Conservation (phyloP, 2,888 invertebrate species). For the Drosophila pseudotakahashii region DNA sequence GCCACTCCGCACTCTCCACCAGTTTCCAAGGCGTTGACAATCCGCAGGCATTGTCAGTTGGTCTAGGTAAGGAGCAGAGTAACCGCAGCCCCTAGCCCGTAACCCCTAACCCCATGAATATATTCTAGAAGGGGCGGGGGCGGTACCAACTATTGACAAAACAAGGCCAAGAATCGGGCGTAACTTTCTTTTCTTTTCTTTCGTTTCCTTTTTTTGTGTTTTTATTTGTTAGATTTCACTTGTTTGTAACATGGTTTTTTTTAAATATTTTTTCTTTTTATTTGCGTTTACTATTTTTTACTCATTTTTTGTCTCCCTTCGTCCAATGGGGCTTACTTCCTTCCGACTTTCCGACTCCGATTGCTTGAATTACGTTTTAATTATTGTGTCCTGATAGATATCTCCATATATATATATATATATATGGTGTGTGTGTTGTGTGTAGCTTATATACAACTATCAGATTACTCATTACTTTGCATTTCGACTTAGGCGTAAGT, state of each 20-base stretch:
- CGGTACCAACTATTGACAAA: slow-evolving; percentile 40
- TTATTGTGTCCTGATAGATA: slow-evolving; percentile 44
- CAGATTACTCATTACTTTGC: slow-evolving; percentile 28
- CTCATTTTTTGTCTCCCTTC: slow-evolving; percentile 12
- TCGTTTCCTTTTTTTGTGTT: slow-evolving; percentile 11
- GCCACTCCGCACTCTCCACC: slow-evolving; percentile 12
- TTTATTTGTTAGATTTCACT: slow-evolving; percentile 41
- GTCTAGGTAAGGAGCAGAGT: slow-evolving; percentile 43
- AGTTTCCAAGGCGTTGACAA: slow-evolving; percentile 77
- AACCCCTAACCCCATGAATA: too few species aligned
- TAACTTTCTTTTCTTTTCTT: slow-evolving; percentile 15
- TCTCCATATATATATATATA: slow-evolving; percentile 24
- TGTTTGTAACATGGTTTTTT: slow-evolving; percentile 34
- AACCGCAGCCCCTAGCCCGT: background rate
- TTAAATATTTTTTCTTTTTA: slow-evolving; percentile 10
- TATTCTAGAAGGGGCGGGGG: background rate
- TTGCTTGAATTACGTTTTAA: slow-evolving; percentile 48
- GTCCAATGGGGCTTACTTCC: slow-evolving; percentile 5
- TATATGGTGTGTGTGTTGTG: slow-evolving; percentile 24
- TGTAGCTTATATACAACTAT: slow-evolving; percentile 41
- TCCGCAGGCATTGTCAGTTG: slow-evolving; percentile 43
- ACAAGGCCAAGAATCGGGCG: slow-evolving; percentile 32
- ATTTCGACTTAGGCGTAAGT: slow-evolving; percentile 37
- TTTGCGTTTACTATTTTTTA: slow-evolving; percentile 1
- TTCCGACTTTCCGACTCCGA: slow-evolving; percentile 18